Base-by-base conservation (phyloP, 1,140 invertebrate genomes). In the Nebria ingens region DNA sequence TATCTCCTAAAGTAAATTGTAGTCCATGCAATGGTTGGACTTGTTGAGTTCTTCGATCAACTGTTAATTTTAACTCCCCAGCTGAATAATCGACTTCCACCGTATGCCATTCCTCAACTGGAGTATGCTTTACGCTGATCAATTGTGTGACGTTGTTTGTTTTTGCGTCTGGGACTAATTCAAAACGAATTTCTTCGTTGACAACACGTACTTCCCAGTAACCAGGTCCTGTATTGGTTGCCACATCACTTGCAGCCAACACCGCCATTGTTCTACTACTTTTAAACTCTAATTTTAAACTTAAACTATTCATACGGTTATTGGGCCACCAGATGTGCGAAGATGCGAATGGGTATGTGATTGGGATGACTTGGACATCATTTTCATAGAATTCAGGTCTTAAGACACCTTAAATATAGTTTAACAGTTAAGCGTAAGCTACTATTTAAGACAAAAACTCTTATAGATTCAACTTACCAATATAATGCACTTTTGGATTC, bases 321-420 rank as follows among this genome's bases (percentile, higher is more conserved):
- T 83, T 81, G 20, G 86, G 83, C 84, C 87, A 88, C 83, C 85
- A 86, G 68, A 93, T 88, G 68, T 91, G 87, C 54, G 89, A 89
- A 40, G 85, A 86, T 34, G 89, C 83, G 68, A 92, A 92, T 13
- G 91, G 91, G 76, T 93, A 93, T 20, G 92, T 93, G 57, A 95
- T 86, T 9, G 92, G 91, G 65, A 94, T 91, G 20, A 90, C 85
- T 64, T 89, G 83, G 9, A 93, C 87, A 68, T 90, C 83, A 40
- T 82, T 80, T 66, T 92, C 89, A 59, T 84, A 83, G 63, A 89
- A 91, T 68, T 91, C 85, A 0, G 89, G 86, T 58, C 84, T 82
- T 49, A 90, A 68, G 0, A 91, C 19, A 62, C 64, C 56, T 64
- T 53, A 34, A 54, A 58, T 50, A n/a, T n/a, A n/a, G n/a, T n/a